Conservation (phyloP, 2,797 vertebrate species). For the Anolis apletophallus region DNA sequence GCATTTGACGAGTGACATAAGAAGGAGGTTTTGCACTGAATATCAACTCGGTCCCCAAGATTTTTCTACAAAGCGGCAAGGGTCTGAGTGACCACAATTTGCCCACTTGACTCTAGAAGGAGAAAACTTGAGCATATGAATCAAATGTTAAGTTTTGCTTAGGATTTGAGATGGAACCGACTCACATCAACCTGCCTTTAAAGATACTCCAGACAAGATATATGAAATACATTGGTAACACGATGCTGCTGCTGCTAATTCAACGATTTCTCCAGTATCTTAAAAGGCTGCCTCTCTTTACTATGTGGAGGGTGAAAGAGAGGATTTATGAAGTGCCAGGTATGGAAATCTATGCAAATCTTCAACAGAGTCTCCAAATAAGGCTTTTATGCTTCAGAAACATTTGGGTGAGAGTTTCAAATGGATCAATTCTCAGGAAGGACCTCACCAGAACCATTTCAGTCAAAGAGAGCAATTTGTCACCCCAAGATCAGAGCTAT, state of each 20-base stretch:
- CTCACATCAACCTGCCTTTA: background rate
- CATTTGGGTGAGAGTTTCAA: too few species aligned
- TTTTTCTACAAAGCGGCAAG: background rate
- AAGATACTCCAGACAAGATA: background rate
- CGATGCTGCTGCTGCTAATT: background rate
- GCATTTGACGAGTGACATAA: too few species aligned
- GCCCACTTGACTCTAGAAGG: conserved; percentile 17
- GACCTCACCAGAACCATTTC: background rate
- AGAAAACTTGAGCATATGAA: background rate
- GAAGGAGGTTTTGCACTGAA: too few species aligned
- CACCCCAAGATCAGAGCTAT: background rate
- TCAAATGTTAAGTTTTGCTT: background rate
- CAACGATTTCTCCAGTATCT: background rate
- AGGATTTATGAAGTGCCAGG: too few species aligned
- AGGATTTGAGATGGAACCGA: too few species aligned
- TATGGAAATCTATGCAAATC: background rate
- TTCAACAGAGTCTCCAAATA: background rate
- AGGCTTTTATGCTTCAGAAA: too few species aligned
- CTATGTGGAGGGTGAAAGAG: too few species aligned
- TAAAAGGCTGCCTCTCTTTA: background rate
- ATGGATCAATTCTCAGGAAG: background rate
- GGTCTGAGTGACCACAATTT: conserved; percentile 26
- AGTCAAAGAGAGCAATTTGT: background rate
- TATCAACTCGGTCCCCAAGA: too few species aligned
- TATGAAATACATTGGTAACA: too few species aligned